Evolutionary conservation across 2,888 invertebrate genomes (phyloP), one percentile per base, ranked within the genome.

Genomic region (Mayetiola destructor): DNA sequence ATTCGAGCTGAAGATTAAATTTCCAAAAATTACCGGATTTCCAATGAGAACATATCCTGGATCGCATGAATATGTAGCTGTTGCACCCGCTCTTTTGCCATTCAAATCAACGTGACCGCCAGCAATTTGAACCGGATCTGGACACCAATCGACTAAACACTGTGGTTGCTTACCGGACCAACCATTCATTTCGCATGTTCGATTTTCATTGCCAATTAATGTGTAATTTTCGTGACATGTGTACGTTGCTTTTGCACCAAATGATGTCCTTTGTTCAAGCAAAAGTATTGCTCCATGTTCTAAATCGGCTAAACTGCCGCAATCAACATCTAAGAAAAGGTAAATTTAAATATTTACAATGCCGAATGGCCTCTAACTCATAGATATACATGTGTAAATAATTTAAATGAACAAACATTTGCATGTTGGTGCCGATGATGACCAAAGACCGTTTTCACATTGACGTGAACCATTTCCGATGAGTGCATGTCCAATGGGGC

Each of bases 381-480:
- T 37, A 37, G n/a, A 37, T 37, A 16, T 37, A 4, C n/a, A 6
- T 32, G 35, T 9, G 21, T 57, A 23, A 52, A n/a, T n/a, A n/a
- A n/a, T n/a, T n/a, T n/a, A n/a, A n/a, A n/a, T n/a, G n/a, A n/a
- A 72, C 81, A 80, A 76, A 91, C 91, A 91, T 81, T 86, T 87
- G 70, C 92, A 93, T 58, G 80, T 79, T 1, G 92, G 91, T 1
- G 91, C 82, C 1, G 73, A 67, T 2, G 85, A 88, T 36, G 84
- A 85, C 92, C 92, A 93, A 66, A 86, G 84, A 1, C 92, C 92
- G 64, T 82, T 81, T 56, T 78, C 79, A 68, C 92, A 92, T 36
- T 77, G 77, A 63, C 91, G 77, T 39, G 73, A 78, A 58, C 73
- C 73, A 61, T 80, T 76, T 30, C 91, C 92, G 9, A 85, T 68